Percentiles rank a stretch among this genome's conserved stretches.
These are phyloP conservation scores for Moxostoma hubbsi DNA, from an alignment of 2,797 vertebrate species.

Conservation along the genomic window DNA sequence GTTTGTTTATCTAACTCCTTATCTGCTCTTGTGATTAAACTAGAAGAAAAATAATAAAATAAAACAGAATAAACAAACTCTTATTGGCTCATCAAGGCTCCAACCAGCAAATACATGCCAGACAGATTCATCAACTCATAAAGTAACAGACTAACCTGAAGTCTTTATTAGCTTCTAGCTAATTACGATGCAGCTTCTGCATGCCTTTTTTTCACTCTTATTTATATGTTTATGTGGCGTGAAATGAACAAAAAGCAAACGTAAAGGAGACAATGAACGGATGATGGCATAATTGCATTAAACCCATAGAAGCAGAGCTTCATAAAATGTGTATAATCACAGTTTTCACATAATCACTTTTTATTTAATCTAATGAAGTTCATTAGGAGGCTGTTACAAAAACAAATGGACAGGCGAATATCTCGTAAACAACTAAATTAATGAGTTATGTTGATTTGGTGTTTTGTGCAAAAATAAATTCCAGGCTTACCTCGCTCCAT, in stretches of 20 bases:
- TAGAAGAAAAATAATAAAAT: constrained; percentile 52
- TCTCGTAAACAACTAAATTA: constrained; percentile 28
- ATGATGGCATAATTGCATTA: constrained; percentile 40
- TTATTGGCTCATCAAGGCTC: constrained; percentile 51
- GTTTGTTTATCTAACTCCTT: constrained; percentile 60
- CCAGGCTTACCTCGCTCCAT: constrained; percentile 94
- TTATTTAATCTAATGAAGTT: constrained; percentile 49
- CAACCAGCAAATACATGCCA: constrained; percentile 54
- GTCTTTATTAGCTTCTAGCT: constrained; percentile 50
- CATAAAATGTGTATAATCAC: constrained; percentile 53
- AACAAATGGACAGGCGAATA: constrained; percentile 29
- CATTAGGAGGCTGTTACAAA: constrained; percentile 43
- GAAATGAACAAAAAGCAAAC: constrained; percentile 52
- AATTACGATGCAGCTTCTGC: constrained; percentile 48
- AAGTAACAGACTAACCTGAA: constrained; percentile 48
- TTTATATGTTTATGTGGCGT: constrained; percentile 53
- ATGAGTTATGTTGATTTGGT: constrained; percentile 1
- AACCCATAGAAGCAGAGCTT: constrained; percentile 42
- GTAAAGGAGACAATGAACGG: constrained; percentile 47
- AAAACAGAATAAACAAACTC: constrained; percentile 57
- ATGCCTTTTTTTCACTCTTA: constrained; percentile 46
- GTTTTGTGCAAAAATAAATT: background rate
- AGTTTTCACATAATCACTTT: constrained; percentile 46
- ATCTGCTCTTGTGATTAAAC: constrained; percentile 66
- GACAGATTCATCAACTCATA: constrained; percentile 56